phyloP scores from a whole-genome alignment of 1,140 invertebrate species.

The Zophobas morio region DNA sequence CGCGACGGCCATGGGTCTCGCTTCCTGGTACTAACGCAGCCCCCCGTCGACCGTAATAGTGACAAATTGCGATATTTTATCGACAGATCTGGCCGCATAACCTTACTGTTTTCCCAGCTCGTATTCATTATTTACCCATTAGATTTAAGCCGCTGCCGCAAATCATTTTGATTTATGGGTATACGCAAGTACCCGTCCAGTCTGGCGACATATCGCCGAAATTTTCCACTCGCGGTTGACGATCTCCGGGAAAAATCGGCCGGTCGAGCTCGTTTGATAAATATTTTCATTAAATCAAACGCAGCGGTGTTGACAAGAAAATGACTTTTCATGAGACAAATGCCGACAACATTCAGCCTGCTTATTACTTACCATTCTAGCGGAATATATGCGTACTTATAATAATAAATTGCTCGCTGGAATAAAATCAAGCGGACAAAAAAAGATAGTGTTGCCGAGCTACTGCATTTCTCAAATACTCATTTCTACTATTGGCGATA shows the following conservation, averaged over 20 bases:
- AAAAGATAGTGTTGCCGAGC: slow-evolving; percentile 6
- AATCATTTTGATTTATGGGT: slow-evolving; percentile 54
- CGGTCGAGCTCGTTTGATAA: slow-evolving; percentile 26
- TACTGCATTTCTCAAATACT: slow-evolving; percentile 37
- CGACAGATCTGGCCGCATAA: slow-evolving; percentile 22
- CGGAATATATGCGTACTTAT: slow-evolving; percentile 14
- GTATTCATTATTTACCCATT: slow-evolving; percentile 55
- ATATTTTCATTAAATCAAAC: slow-evolving; percentile 47
- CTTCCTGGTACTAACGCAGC: slow-evolving; percentile 40
- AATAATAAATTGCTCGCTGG: slow-evolving; percentile 3
- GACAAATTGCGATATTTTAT: slow-evolving; percentile 41
- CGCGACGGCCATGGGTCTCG: slow-evolving; percentile 40
- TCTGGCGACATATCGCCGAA: background rate
- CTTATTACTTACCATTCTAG: slow-evolving; percentile 37
- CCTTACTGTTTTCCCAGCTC: slow-evolving; percentile 41
- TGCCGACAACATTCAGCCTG: slow-evolving; percentile 20
- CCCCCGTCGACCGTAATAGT: slow-evolving; percentile 39
- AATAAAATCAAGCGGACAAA: slow-evolving; percentile 20
- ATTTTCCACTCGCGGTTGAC: background rate
- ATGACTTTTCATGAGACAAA: slow-evolving; percentile 42
- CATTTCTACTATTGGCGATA: slow-evolving; percentile 31
- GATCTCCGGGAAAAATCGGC: slow-evolving; percentile 19
- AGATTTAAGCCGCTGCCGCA: slow-evolving; percentile 50
- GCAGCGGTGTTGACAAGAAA: slow-evolving; percentile 44
- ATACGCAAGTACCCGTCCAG: slow-evolving; percentile 7